Percentiles rank a stretch among this genome's conserved stretches.
Evolutionary conservation across 2,888 invertebrate species (phyloP).

Genomic region (Dicyrtoma fusca): DNA sequence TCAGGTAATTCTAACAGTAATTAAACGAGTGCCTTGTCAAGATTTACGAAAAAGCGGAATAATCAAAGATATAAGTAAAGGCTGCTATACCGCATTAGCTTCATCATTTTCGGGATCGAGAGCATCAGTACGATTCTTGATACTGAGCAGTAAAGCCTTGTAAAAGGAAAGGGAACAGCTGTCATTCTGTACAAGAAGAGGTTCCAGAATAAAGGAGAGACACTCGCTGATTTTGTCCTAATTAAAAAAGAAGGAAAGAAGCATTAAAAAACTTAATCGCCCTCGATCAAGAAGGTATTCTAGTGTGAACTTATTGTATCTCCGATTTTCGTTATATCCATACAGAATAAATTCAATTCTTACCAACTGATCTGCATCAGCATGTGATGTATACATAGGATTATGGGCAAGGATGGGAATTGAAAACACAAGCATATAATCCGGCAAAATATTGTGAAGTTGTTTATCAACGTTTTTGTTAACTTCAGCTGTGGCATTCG

Average conservation of each 20-base stretch:
- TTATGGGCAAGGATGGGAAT: slow-evolving; percentile 94
- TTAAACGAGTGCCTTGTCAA: too few species aligned
- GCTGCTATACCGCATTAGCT: slow-evolving; percentile 80
- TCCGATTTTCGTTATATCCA: slow-evolving; percentile 57
- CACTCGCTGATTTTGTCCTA: slow-evolving; percentile 68
- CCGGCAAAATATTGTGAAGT: slow-evolving; percentile 87
- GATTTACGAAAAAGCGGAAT: too few species aligned
- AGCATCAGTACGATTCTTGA: slow-evolving; percentile 93
- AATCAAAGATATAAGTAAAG: too few species aligned
- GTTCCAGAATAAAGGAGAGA: slow-evolving; percentile 92
- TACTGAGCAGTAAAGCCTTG: slow-evolving; percentile 87
- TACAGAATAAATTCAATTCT: slow-evolving; percentile 62
- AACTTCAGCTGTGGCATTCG: slow-evolving; percentile 71
- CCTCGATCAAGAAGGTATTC: too few species aligned
- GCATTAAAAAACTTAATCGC: too few species aligned
- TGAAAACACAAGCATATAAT: slow-evolving; percentile 95
- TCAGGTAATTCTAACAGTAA: too few species aligned
- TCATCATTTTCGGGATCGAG: slow-evolving; percentile 79
- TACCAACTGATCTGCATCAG: slow-evolving; percentile 77
- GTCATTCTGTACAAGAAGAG: slow-evolving; percentile 88
- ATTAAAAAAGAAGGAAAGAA: too few species aligned
- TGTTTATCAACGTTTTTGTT: slow-evolving; percentile 75
- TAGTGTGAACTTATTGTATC: slow-evolving; percentile 1
- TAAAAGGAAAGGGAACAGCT: slow-evolving; percentile 95
- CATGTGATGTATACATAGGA: slow-evolving; percentile 76